phyloP scores from a whole-genome alignment of 1,140 invertebrate species.

The Ceratina calcarata region DNA sequence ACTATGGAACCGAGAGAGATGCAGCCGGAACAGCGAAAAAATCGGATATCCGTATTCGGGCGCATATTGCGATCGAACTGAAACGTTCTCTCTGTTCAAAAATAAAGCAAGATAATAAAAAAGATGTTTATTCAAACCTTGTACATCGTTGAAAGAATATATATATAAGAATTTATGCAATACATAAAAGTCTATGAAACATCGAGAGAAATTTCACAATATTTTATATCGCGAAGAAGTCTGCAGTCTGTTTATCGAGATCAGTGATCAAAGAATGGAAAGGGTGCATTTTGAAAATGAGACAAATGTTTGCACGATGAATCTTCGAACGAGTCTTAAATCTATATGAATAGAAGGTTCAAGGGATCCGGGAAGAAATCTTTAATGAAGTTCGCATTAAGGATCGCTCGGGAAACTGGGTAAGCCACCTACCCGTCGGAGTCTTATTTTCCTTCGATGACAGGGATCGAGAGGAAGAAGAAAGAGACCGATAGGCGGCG shows the following conservation, averaged over 20 bases:
- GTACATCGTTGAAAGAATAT: too few species aligned
- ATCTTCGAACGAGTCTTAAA: constrained; percentile 28
- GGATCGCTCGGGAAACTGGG: constrained; percentile 43
- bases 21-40: neutral
- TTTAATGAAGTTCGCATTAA: constrained; percentile 54
- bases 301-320: constrained; percentile 40
- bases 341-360: constrained; percentile 46
- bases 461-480: neutral
- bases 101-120: neutral
- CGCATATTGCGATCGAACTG: neutral
- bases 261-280: constrained; percentile 19
- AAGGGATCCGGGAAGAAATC: constrained; percentile 38
- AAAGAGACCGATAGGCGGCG: neutral
- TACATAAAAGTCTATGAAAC: too few species aligned
- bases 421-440: constrained; percentile 19
- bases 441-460: constrained; percentile 12
- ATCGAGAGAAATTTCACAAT: too few species aligned
- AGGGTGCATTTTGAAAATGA: constrained; percentile 31
- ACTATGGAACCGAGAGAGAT: neutral
- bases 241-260: neutral
- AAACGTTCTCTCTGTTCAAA: neutral
- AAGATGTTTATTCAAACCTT: too few species aligned
- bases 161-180: too few species aligned
- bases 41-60: constrained; percentile 1
- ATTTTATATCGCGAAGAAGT: neutral